These are phyloP conservation scores for Carassius carassius DNA, from an alignment of 2,113 vertebrate genomes.

Conservation along the genomic window DNA sequence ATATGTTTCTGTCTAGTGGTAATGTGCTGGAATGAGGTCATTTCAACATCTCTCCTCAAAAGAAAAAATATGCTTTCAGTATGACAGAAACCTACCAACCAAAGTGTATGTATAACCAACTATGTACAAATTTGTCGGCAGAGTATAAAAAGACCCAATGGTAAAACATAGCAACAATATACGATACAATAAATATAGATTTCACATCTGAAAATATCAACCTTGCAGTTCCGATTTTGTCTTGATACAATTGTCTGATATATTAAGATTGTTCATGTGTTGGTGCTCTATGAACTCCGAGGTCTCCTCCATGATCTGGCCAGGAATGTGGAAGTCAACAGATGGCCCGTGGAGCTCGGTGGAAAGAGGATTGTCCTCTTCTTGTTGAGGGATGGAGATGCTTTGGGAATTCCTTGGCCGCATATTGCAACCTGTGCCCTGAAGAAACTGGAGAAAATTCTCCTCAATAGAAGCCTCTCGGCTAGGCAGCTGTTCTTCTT, in stretches of 20 bases:
- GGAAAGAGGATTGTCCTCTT: conserved; percentile 71
- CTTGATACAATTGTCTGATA: conserved; percentile 79
- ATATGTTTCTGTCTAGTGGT: conserved; percentile 10
- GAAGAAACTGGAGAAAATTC: conserved; percentile 97
- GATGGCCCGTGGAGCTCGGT: conserved; percentile 67
- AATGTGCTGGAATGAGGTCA: conserved; percentile 29
- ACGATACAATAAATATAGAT: conserved; percentile 54
- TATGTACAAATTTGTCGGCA: conserved; percentile 49
- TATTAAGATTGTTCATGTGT: conserved; percentile 79
- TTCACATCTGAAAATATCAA: conserved; percentile 52
- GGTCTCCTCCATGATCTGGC: conserved; percentile 91
- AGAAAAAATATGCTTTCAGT: conserved; percentile 9
- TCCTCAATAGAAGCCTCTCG: conserved; percentile 96
- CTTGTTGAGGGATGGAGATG: conserved; percentile 77
- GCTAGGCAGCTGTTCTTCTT: conserved; percentile 90
- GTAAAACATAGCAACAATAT: conserved; percentile 62
- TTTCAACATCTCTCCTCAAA: conserved; percentile 25
- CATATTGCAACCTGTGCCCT: conserved; percentile 86
- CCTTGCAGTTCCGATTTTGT: conserved; percentile 75
- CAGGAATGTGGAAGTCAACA: conserved; percentile 91
- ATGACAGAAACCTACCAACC: conserved; percentile 41
- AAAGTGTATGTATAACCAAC: background rate
- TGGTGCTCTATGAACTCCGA: conserved; percentile 86
- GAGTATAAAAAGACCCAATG: conserved; percentile 54
- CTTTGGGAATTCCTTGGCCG: conserved; percentile 80